These are phyloP conservation scores for Meloe dianella DNA, from an alignment of 2,888 invertebrate genomes.

Conservation along the genomic window DNA sequence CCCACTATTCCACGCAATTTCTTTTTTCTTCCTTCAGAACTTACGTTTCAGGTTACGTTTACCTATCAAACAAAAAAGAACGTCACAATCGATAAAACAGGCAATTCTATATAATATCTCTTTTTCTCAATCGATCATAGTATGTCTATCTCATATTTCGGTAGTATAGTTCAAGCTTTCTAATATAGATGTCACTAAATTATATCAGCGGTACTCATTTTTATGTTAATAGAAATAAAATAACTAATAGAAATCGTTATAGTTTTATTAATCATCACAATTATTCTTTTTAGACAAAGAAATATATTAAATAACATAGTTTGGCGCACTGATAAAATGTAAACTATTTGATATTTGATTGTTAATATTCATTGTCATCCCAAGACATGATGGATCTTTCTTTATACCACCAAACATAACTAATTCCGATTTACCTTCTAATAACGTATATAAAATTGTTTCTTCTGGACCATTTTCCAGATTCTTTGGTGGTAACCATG, in stretches of 20 bases:
- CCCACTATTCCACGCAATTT: background rate
- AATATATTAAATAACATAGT: slow-evolving; percentile 67
- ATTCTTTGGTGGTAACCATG: slow-evolving; percentile 74
- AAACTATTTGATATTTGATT: slow-evolving; percentile 79
- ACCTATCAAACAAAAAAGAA: background rate
- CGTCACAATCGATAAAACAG: background rate
- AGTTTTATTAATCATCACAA: slow-evolving; percentile 1
- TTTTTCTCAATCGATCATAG: background rate
- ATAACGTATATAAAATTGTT: slow-evolving; percentile 86
- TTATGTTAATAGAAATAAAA: too few relatives aligned
- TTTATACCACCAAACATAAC: slow-evolving; percentile 97
- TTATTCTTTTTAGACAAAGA: background rate
- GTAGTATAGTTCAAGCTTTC: background rate
- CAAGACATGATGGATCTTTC: slow-evolving; percentile 73
- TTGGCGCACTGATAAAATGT: slow-evolving; percentile 77
- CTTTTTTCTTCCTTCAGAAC: background rate
- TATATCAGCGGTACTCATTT: too few relatives aligned
- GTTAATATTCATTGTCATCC: slow-evolving; percentile 59
- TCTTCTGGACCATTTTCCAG: slow-evolving; percentile 74
- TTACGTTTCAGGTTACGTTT: background rate
- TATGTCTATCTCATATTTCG: background rate
- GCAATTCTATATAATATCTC: background rate
- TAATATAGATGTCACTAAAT: background rate
- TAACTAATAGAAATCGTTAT: too few relatives aligned
- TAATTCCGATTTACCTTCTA: slow-evolving; percentile 88